These are phyloP conservation scores for Brienomyrus longianalis DNA, from an alignment of 2,113 vertebrate species.

Conservation along the genomic window DNA sequence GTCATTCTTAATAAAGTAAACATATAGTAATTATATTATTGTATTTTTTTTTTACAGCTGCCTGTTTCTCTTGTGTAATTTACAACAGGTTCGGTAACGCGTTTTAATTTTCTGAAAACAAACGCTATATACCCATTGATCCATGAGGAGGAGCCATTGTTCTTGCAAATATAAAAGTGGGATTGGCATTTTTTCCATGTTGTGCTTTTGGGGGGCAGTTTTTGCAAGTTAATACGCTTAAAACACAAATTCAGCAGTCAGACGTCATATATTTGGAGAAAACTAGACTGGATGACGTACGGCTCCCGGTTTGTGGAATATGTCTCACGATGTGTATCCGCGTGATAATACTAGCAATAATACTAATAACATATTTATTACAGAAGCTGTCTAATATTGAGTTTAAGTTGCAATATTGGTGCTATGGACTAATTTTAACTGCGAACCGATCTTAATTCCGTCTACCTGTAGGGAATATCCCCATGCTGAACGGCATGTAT, in stretches of 20 bases:
- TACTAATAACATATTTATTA: neutral
- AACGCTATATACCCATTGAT: neutral
- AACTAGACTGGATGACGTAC: neutral
- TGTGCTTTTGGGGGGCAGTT: neutral
- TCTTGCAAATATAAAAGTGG: neutral
- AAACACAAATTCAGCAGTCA: neutral
- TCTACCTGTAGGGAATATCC: neutral
- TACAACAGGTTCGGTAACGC: neutral
- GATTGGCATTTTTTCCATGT: neutral
- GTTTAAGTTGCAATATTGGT: neutral
- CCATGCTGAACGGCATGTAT: neutral
- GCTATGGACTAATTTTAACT: neutral
- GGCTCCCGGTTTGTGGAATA: neutral
- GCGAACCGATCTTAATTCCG: neutral
- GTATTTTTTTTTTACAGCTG: neutral
- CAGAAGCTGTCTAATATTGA: neutral
- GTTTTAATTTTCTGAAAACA: neutral
- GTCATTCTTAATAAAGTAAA: neutral
- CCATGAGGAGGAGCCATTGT: neutral
- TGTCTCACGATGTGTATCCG: neutral
- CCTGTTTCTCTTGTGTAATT: neutral
- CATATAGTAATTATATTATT: neutral
- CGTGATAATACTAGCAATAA: neutral
- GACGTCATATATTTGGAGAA: neutral
- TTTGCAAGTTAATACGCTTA: neutral